Evolutionary conservation across 2,888 invertebrate species (phyloP), one percentile per base, ranked within the genome.

Genomic region (Lasioglossum malachurum): DNA sequence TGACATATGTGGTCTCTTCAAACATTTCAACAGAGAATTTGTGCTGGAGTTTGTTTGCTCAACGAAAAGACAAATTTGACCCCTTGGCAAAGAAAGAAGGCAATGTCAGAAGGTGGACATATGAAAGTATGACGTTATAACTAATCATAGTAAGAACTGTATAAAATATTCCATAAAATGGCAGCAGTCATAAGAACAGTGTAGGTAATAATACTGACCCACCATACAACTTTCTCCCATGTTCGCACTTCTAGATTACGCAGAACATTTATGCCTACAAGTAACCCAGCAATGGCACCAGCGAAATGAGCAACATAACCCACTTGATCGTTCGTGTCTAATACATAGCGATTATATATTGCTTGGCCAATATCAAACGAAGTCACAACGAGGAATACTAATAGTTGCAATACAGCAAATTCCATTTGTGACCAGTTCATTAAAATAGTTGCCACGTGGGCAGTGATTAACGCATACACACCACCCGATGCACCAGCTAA

Each of bases 371-470:
- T 96, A 95, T 99, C 99, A 67, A 97, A 97, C 0, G 96, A 96
- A 7, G 98, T 98, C 88, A 99, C 96, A 12, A 98, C 95, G 0
- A 98, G 91, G 94, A 99, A 98, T 35, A 99, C 97, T 12, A 98
- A 94, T 41, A 99, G 96, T 93, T 99, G 98, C 14, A 98, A 96
- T 89, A 98, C 96, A 1, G 98, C 98, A 94, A 97, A 98, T 93
- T 99, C 98, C 99, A 99, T 99, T 96, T 99, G 99, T 27, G 97
- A 96, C 98, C 99, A 99, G 95, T 99, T 99, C 97, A 99, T 97
- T 79, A 99, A 97, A 82, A 99, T 98, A 60, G 98, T 98, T 3
- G 99, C 98, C 78, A 99, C 97, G 94, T 99, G 99, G 0, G 99
- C 99, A 0, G 99, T 97, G 74, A 99, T 98, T 19, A 99, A 95